These are phyloP conservation scores for Pollicipes pollicipes DNA, from an alignment of 1,140 invertebrate species.

Conservation along the genomic window DNA sequence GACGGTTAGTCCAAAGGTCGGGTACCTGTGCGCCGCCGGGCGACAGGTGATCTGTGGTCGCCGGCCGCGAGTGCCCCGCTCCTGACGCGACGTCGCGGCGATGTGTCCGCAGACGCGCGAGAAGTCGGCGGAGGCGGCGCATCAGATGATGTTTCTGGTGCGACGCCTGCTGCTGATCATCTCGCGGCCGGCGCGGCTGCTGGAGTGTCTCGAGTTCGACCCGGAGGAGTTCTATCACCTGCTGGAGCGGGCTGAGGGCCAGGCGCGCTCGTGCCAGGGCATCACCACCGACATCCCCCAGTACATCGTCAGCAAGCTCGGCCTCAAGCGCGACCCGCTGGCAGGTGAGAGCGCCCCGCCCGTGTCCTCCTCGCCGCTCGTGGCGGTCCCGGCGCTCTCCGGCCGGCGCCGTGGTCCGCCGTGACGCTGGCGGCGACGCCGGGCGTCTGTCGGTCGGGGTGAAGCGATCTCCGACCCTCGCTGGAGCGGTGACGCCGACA, in stretches of 20 bases:
- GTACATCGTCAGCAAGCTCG: constrained; percentile 93
- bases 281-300: constrained; percentile 89
- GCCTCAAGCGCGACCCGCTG: constrained; percentile 81
- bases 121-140: constrained; percentile 42
- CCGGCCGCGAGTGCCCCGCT: background rate
- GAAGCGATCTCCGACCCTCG: too few species aligned
- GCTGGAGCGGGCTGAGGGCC: constrained; percentile 92
- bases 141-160: constrained; percentile 63
- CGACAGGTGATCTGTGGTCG: too few species aligned
- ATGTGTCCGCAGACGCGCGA: constrained; percentile 17
- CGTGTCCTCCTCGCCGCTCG: too few species aligned
- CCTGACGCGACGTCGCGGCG: too few species aligned
- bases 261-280: constrained; percentile 67
- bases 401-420: too few species aligned
- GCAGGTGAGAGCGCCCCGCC: constrained; percentile 29
- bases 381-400: too few species aligned
- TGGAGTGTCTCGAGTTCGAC: constrained; percentile 98
- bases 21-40: too few species aligned
- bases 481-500: too few species aligned
- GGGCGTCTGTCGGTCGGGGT: background rate
- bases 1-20: too few species aligned
- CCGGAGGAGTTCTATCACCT: constrained; percentile 96
- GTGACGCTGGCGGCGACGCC: too few species aligned
- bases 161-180: constrained; percentile 86
- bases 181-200: constrained; percentile 81